Conservation (phyloP, 2,797 vertebrate genomes). For the Sebastes diaconus region DNA sequence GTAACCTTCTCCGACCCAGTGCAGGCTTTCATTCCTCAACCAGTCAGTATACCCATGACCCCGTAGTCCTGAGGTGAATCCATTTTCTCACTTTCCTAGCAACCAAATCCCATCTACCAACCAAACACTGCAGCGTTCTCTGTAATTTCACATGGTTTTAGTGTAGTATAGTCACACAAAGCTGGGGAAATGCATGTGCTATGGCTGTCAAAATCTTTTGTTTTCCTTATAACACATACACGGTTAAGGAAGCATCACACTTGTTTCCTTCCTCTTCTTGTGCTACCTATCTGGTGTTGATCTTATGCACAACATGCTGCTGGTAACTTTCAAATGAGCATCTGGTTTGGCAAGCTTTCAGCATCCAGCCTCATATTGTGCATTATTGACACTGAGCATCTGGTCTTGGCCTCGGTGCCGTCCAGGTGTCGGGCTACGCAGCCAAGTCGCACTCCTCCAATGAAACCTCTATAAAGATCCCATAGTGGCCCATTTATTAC, state of each 20-base stretch:
- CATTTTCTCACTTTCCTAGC: conserved; percentile 8
- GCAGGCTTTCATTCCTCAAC: conserved; percentile 6
- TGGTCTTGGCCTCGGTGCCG: conserved; percentile 2
- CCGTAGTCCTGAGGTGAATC: background rate
- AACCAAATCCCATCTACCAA: conserved; percentile 14
- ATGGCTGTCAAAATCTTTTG: background rate
- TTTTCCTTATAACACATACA: background rate
- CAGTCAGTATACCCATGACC: background rate
- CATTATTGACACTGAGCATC: conserved; percentile 11
- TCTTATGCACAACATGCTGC: background rate
- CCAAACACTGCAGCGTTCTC: background rate
- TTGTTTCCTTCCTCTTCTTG: conserved; percentile 6
- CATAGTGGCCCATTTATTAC: conserved; percentile 15
- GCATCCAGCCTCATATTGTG: background rate
- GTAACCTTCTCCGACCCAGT: background rate
- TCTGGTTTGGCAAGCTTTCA: background rate
- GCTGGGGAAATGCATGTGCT: background rate
- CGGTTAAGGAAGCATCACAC: background rate
- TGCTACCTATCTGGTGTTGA: conserved; percentile 9
- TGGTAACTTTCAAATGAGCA: background rate
- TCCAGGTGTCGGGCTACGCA: conserved; percentile 17
- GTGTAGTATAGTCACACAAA: background rate
- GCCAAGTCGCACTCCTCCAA: conserved; percentile 17
- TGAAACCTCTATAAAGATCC: conserved; percentile 27
- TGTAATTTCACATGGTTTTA: background rate